Conservation (phyloP, 2,113 vertebrate genomes). For the Tupaia chinensis region DNA sequence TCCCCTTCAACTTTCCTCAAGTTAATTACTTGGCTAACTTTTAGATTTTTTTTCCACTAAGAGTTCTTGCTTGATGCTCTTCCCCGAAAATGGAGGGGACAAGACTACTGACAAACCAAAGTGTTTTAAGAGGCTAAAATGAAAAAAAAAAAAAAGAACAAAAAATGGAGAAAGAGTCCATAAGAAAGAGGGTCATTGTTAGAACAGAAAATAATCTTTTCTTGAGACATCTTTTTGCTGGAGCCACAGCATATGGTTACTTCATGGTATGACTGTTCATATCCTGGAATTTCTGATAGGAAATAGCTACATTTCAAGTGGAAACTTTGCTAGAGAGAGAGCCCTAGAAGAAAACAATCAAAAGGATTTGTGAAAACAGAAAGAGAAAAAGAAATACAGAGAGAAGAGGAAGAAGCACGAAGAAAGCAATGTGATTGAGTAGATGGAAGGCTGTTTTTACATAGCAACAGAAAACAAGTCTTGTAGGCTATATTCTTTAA, state of each 20-base stretch:
- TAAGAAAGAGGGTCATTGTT: background rate
- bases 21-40: slow-evolving; percentile 44
- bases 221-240: slow-evolving; percentile 24
- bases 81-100: background rate
- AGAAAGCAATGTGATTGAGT: slow-evolving; percentile 28
- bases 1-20: slow-evolving; percentile 53
- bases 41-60: slow-evolving; percentile 11
- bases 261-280: slow-evolving; percentile 43
- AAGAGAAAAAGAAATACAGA: slow-evolving; percentile 35
- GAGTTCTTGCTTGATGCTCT: slow-evolving; percentile 33
- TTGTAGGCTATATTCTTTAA: slow-evolving; percentile 55
- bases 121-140: slow-evolving; percentile 40
- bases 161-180: background rate
- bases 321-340: slow-evolving; percentile 54
- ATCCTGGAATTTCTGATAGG: slow-evolving; percentile 72
- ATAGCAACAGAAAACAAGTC: background rate
- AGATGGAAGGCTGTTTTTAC: slow-evolving; percentile 24
- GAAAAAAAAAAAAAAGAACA: background rate
- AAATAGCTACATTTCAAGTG: slow-evolving; percentile 70
- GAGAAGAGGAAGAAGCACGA: slow-evolving; percentile 43
- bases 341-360: slow-evolving; percentile 60
- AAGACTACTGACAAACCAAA: slow-evolving; percentile 42
- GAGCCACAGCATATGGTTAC: slow-evolving; percentile 53
- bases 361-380: slow-evolving; percentile 61
- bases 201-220: slow-evolving; percentile 51